Evolutionary conservation across 1,140 invertebrate species (phyloP), one percentile per base, ranked within the genome.

Genomic region (Agrypnia vestita): DNA sequence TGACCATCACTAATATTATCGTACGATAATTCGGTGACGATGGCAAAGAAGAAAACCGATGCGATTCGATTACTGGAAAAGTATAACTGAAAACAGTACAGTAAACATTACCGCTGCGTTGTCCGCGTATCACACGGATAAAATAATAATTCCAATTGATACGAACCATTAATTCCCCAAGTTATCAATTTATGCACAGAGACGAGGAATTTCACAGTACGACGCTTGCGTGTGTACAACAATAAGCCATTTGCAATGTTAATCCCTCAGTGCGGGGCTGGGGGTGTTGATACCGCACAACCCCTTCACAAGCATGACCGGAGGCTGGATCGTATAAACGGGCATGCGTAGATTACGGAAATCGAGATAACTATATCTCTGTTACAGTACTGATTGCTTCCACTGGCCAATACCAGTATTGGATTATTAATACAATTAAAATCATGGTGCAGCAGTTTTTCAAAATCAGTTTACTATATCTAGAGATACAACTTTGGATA

Each of bases 171-270:
- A 73, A 73, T 73, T 73, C 69, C 19, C 53, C 47, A 73, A 73
- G 47, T 73, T 55, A 53, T 19, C 47, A 53, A 73, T 73, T 73
- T 73, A 73, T 73, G 69, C 49, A 8, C 46, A 51, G 19, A 49
- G 12, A 11, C 7, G 53, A 51, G 19, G 64, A 67, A 10, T 43
- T 49, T 15, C 15, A 44, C 15, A 46, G 13, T 69, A 17, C 25
- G 47, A 73, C 69, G 53, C 69, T 43, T 11, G 21, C 25, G 44
- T 21, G 47, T 55, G 35, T 43, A 55, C 35, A 4, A 21, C 47
- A 73, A 53, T 73, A 73, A 73, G n/a, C 69, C 25, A 73, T 73
- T 73, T 73, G 69, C 69, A 73, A 73, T 55, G 49, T 53, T 72
- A 72, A 72, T 72, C 69, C 47, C 17, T 6, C 25, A 35, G 1